phyloP scores from a whole-genome alignment of 2,888 invertebrate species.

The Neoascia interrupta region DNA sequence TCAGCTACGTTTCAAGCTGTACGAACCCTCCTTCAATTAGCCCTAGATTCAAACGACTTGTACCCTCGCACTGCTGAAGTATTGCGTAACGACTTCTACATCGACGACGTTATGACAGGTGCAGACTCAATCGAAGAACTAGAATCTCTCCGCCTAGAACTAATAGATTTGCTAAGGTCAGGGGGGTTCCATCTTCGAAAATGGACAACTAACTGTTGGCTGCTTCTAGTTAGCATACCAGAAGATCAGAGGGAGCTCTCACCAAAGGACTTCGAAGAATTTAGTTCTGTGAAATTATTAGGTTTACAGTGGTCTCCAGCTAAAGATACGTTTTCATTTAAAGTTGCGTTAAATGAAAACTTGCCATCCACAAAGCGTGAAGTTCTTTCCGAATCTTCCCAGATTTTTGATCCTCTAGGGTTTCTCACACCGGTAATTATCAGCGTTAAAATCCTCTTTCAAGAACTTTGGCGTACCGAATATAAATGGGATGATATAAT shows the following conservation, averaged over 20 bases:
- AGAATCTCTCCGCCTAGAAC: background rate
- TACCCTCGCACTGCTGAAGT: conserved; percentile 11
- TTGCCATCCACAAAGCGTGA: conserved; percentile 8
- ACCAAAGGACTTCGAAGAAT: conserved; percentile 26
- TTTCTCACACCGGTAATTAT: conserved; percentile 15
- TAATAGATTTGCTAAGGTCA: background rate
- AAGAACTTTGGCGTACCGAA: conserved; percentile 5
- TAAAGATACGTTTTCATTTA: conserved; percentile 27
- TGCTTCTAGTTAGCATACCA: conserved; percentile 11
- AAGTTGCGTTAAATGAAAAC: background rate
- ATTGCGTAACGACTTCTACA: background rate
- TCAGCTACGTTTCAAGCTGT: background rate
- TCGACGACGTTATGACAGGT: background rate
- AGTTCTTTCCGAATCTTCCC: conserved; percentile 9
- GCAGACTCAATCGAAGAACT: background rate
- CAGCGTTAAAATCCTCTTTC: conserved; percentile 7
- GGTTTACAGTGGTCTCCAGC: conserved; percentile 27
- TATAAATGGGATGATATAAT: conserved; percentile 32
- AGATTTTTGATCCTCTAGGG: conserved; percentile 18
- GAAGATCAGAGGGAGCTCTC: conserved; percentile 28
- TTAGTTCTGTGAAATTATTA: conserved; percentile 14
- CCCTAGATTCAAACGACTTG: conserved; percentile 15
- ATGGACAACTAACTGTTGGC: conserved; percentile 4
- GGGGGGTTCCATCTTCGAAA: background rate
- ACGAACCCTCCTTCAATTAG: background rate